These are phyloP conservation scores for Hypselothyrea guttata DNA, from an alignment of 2,888 invertebrate species.

Conservation along the genomic window DNA sequence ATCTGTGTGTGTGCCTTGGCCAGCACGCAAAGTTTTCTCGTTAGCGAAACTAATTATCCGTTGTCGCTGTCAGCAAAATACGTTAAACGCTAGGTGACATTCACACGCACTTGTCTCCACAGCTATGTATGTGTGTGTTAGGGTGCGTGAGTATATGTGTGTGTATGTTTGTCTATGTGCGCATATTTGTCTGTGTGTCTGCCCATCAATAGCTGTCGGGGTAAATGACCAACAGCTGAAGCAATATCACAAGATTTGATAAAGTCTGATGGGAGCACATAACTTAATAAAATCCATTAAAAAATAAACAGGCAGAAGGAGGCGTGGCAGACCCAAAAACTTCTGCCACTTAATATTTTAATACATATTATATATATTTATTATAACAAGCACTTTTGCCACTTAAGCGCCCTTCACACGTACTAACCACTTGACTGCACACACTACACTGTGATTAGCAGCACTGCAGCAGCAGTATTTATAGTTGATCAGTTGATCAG, in stretches of 20 bases:
- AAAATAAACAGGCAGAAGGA: no score
- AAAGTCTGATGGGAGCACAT: no score
- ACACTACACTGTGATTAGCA: no score
- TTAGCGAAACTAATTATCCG: slow-evolving; percentile 80
- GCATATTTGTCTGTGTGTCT: slow-evolving; percentile 3
- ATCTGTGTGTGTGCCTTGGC: slow-evolving; percentile 27
- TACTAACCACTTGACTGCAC: no score
- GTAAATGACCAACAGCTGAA: slow-evolving; percentile 30
- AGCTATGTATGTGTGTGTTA: background rate
- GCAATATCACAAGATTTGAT: slow-evolving; percentile 2
- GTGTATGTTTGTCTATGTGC: background rate
- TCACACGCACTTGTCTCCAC: slow-evolving; percentile 42
- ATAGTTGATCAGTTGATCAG: no score
- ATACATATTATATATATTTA: no score
- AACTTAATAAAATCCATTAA: no score
- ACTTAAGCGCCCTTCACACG: no score
- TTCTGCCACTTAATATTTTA: no score
- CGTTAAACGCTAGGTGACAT: slow-evolving; percentile 75
- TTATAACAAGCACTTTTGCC: no score
- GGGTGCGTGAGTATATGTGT: background rate
- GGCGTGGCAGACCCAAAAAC: no score
- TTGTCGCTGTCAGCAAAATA: slow-evolving; percentile 78
- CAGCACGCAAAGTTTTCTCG: slow-evolving; percentile 78
- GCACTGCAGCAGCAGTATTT: no score
- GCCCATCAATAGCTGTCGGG: slow-evolving; percentile 37